A percentile compares a stretch with the other conserved stretches of the same genome.
Conservation (phyloP, 2,888 invertebrate species). For the Carterocephalus palaemon region DNA sequence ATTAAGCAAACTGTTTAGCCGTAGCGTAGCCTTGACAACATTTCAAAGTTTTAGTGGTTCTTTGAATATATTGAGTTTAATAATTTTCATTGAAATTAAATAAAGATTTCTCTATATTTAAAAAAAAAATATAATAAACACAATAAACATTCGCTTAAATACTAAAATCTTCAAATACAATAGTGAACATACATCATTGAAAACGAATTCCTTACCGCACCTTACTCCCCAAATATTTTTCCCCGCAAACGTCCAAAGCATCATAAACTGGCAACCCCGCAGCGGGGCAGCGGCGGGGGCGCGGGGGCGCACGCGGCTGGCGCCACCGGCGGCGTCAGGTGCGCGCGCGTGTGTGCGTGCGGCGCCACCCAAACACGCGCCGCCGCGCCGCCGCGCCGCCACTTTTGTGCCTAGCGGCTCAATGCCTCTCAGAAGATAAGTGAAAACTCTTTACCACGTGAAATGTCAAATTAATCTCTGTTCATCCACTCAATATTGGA, state of each 20-base stretch:
- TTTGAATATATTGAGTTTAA: too few relatives aligned
- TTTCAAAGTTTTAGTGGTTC: too few relatives aligned
- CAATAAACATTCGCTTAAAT: too few relatives aligned
- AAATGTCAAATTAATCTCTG: background rate
- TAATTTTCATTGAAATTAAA: too few relatives aligned
- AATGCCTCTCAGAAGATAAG: constrained; percentile 33
- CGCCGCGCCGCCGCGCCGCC: constrained; percentile 30
- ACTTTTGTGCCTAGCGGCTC: constrained; percentile 17
- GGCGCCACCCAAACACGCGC: constrained; percentile 59
- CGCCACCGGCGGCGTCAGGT: constrained; percentile 77
- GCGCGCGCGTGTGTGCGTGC: constrained; percentile 71
- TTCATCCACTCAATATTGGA: background rate
- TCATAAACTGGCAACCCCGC: constrained; percentile 38
- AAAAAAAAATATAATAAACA: too few relatives aligned
- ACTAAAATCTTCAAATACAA: too few relatives aligned
- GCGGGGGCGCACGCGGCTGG: constrained; percentile 50
- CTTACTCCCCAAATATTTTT: constrained; percentile 20
- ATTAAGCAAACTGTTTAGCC: too few relatives aligned
- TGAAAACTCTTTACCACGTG: background rate
- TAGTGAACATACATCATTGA: too few relatives aligned
- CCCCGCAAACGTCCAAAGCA: background rate
- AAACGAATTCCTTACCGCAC: too few relatives aligned
- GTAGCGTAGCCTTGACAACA: too few relatives aligned
- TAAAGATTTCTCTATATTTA: too few relatives aligned
- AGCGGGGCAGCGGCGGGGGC: constrained; percentile 35